A percentile compares a stretch with the other conserved stretches of the same genome.
Conservation (phyloP, 2,888 invertebrate species). For the Rhorus exstirpatorius region DNA sequence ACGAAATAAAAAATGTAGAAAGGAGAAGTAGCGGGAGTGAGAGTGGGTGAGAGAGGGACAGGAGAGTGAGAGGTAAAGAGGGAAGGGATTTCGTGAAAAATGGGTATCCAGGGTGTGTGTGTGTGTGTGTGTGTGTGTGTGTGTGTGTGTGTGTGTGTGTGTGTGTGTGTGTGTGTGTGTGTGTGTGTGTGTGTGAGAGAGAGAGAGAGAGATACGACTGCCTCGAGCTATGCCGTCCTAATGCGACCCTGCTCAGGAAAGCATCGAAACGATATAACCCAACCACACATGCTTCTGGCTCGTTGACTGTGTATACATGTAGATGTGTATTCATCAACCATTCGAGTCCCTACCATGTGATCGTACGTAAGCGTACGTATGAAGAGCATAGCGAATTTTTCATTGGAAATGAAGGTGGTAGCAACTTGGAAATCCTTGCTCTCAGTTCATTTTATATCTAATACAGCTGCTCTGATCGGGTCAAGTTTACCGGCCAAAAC, state of each 20-base stretch:
- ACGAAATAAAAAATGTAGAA: conserved; percentile 36
- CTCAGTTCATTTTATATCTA: too few species aligned
- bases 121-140: too few species aligned
- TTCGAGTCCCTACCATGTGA: conserved; percentile 25
- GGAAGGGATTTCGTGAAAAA: conserved; percentile 83
- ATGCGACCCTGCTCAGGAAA: conserved; percentile 83
- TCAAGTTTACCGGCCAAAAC: too few species aligned
- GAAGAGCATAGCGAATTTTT: conserved; percentile 80
- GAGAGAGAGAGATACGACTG: conserved; percentile 77
- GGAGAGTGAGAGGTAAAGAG: conserved; percentile 30
- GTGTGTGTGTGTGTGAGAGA: conserved; percentile 72
- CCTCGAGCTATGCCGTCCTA: conserved; percentile 81
- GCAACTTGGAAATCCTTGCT: conserved; percentile 3
- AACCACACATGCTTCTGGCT: conserved; percentile 65
- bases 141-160: too few species aligned
- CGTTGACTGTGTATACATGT: conserved; percentile 12
- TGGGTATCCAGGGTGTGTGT: conserved; percentile 84
- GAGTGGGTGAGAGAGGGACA: conserved; percentile 14
- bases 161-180: too few species aligned
- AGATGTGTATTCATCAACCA: conserved; percentile 11
- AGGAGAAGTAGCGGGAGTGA: conserved; percentile 39
- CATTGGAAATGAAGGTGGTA: conserved; percentile 70
- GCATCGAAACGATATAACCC: conserved; percentile 75
- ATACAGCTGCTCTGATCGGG: too few species aligned
- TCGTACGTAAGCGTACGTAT: conserved; percentile 36